Base-by-base conservation (phyloP, 2,113 vertebrate genomes). In the Silurus glanis region DNA sequence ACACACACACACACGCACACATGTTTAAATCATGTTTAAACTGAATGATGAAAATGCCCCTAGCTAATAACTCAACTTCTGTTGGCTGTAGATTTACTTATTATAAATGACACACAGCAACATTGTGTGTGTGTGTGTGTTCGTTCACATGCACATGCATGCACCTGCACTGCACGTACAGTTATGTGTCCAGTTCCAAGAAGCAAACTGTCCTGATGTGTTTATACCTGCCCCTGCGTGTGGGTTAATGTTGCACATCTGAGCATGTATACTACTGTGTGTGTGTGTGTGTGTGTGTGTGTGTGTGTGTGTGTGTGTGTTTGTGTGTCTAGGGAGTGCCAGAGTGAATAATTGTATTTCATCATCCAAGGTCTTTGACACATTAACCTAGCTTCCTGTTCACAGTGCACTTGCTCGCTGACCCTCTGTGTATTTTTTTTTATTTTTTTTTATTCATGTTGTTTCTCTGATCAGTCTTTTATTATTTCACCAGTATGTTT, bases 321-420 rank as follows among this genome's bases (percentile, higher is more conserved):
- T 17, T 67, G 59, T 56, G 37, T 56, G 85, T 83, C 37, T 87
- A 62, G 67, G 47, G 55, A 59, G 87, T 78, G 83, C 8, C 81
- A 55, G 85, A 74, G 53, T 83, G 25, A 66, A 85, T 66, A 28
- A 69, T 76, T 88, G 83, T 84, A 72, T 78, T 80, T 21, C 74
- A 69, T 71, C 45, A 66, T 86, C 72, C 45, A 88, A 75, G 62
- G 85, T 85, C 78, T 93, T 91, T 91, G 86, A 37, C 90, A 90
- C 88, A 90, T 92, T 92, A 90, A 92, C 91, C 82, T 55, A 23
- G 53, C 87, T 1, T 80, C 21, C 90, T 87, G 80, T 83, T 25
- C 53, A 66, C 81, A 28, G 83, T 72, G n/a, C 17, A 49, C 74
- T 23, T 17, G 51, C 37, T 14, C 5, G 7, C 19, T 80, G 49